These are phyloP conservation scores for Periphyllus acericola DNA, from an alignment of 2,888 invertebrate species.

Conservation along the genomic window DNA sequence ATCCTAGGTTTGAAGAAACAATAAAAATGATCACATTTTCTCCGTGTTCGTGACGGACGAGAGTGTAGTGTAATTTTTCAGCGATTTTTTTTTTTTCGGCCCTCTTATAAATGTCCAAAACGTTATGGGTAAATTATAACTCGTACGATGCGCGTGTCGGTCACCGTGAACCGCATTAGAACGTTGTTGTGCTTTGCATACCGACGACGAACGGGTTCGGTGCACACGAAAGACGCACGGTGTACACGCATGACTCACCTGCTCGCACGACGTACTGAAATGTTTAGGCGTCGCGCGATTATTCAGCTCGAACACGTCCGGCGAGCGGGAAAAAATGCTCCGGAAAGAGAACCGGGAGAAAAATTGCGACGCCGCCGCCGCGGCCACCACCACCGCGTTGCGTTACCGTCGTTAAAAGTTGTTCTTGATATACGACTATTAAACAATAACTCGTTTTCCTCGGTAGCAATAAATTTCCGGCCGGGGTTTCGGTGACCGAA, in stretches of 20 bases:
- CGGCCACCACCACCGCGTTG: background rate
- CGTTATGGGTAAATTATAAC: no score
- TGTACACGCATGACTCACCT: no score
- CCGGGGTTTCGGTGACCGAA: constrained; percentile 44
- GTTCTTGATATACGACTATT: constrained; percentile 51
- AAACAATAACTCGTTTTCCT: constrained; percentile 52
- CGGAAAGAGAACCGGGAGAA: constrained; percentile 7
- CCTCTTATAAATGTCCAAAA: no score
- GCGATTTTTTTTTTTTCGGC: no score
- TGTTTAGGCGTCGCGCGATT: background rate
- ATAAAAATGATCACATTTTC: background rate
- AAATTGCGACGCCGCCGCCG: constrained; percentile 18
- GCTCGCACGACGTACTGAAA: background rate
- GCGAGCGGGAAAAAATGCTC: background rate
- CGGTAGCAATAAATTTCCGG: constrained; percentile 38
- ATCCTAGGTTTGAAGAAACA: background rate
- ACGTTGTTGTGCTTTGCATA: no score
- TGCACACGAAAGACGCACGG: no score
- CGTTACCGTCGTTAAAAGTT: constrained; percentile 29
- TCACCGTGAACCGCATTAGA: no score
- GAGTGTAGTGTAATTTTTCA: no score
- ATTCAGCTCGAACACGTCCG: constrained; percentile 8
- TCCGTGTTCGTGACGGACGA: no score
- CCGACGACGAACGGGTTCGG: no score
- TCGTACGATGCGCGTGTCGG: no score